phyloP scores from a whole-genome alignment of 2,797 vertebrate genomes.

The Sardinella longiceps region DNA sequence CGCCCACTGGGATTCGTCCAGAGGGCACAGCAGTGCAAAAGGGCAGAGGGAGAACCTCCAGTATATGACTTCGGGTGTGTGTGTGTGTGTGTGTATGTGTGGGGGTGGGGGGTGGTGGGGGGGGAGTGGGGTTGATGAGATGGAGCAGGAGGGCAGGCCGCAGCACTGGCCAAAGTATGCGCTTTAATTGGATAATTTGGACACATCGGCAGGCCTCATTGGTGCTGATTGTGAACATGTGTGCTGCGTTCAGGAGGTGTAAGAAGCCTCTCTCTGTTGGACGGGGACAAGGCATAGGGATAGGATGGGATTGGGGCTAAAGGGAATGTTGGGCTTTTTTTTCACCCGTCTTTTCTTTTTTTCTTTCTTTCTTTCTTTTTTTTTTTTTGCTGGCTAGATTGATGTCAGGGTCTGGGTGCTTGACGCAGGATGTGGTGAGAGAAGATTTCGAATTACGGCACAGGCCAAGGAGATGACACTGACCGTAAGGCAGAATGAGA shows the following conservation, averaged over 20 bases:
- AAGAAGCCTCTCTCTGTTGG: conserved; percentile 4
- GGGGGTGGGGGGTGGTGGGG: background rate
- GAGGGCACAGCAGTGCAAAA: conserved; percentile 62
- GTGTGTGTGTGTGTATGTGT: no score
- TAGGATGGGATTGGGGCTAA: background rate
- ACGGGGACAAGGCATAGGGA: background rate
- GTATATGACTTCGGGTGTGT: background rate
- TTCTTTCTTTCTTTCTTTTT: no score
- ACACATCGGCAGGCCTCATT: conserved; percentile 69
- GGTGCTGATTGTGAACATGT: conserved; percentile 73
- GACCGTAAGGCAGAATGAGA: background rate
- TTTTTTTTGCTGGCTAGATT: background rate
- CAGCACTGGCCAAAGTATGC: conserved; percentile 39
- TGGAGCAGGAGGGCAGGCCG: background rate
- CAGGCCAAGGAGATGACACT: background rate
- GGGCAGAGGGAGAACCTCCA: background rate
- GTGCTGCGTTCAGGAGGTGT: conserved; percentile 63
- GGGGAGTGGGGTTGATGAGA: background rate
- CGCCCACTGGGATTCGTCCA: conserved; percentile 64
- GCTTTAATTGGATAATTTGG: conserved; percentile 78
- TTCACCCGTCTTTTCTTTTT: no score
- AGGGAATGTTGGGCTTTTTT: no score
- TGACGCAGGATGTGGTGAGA: conserved; percentile 7
- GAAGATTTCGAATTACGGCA: background rate
- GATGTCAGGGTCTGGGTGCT: background rate